These are phyloP conservation scores for Coelopa pilipes DNA, from an alignment of 2,888 invertebrate species.

Conservation along the genomic window DNA sequence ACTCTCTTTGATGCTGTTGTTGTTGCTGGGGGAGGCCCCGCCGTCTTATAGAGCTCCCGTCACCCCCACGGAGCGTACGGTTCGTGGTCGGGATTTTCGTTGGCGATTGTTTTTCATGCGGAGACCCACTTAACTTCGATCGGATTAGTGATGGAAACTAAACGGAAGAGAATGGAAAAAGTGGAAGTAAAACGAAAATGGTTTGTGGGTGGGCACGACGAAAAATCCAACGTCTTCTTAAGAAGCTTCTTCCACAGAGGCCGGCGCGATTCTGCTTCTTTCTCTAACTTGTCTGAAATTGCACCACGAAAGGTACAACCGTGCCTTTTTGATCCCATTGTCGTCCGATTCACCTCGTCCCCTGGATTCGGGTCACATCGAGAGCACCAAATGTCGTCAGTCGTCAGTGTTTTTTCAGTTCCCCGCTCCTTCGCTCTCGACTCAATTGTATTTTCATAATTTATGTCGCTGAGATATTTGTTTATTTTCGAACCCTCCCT, in stretches of 20 bases:
- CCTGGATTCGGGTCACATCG: no score
- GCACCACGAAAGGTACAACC: background rate
- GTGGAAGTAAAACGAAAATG: background rate
- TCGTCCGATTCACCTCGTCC: no score
- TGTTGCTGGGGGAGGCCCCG: background rate
- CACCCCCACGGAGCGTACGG: background rate
- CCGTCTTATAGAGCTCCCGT: no score
- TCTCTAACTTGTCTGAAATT: background rate
- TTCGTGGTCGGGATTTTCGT: constrained; percentile 14
- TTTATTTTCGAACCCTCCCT: constrained; percentile 5
- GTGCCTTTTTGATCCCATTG: no score
- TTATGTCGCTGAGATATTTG: constrained; percentile 7
- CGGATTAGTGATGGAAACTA: constrained; percentile 43
- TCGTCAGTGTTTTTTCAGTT: background rate
- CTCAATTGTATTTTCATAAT: background rate
- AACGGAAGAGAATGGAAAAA: constrained; percentile 15
- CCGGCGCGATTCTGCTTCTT: background rate
- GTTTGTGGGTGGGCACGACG: background rate
- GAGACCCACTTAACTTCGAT: constrained; percentile 48
- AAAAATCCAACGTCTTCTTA: constrained; percentile 1
- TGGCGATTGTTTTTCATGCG: constrained; percentile 10
- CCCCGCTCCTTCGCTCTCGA: background rate
- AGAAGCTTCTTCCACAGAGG: constrained; percentile 6
- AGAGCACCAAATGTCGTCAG: constrained; percentile 2
- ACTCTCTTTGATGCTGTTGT: background rate